Percentiles rank a stretch among this genome's conserved stretches.
These are phyloP conservation scores for Passerina amoena DNA, from an alignment of 2,113 vertebrate species.

Conservation along the genomic window DNA sequence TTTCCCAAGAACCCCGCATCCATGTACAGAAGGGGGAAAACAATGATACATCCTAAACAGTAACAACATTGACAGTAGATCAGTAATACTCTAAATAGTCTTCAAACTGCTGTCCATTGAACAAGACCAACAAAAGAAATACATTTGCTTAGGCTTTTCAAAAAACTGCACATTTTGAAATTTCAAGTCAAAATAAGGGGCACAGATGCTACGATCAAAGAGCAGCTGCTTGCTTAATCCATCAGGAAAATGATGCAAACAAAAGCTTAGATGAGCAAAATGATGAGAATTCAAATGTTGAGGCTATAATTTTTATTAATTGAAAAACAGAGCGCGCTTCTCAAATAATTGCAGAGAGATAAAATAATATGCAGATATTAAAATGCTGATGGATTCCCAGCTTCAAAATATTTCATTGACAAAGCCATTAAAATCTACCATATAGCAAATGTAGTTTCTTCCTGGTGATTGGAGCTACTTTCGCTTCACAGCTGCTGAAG, in stretches of 20 bases:
- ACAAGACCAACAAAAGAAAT: slow-evolving; percentile 4
- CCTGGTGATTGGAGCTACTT: neutral
- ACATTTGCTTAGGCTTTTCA: neutral
- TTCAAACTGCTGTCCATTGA: neutral
- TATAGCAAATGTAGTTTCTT: neutral
- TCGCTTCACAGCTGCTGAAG: neutral
- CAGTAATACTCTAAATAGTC: neutral
- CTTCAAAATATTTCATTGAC: neutral
- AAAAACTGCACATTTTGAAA: neutral
- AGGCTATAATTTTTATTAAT: neutral
- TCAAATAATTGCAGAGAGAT: neutral
- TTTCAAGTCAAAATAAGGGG: neutral
- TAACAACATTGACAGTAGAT: neutral
- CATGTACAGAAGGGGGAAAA: neutral
- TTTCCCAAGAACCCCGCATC: neutral
- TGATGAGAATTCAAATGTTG: neutral
- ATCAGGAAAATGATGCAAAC: slow-evolving; percentile 27
- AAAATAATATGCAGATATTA: neutral
- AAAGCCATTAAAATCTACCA: neutral
- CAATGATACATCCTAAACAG: neutral
- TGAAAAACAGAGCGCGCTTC: neutral
- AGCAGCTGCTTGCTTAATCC: slow-evolving; percentile 26
- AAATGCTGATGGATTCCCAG: neutral
- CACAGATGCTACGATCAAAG: slow-evolving; percentile 18
- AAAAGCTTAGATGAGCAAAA: neutral